These are phyloP conservation scores for Macaca nemestrina DNA, from an alignment of 2,113 vertebrate species.

Conservation along the genomic window DNA sequence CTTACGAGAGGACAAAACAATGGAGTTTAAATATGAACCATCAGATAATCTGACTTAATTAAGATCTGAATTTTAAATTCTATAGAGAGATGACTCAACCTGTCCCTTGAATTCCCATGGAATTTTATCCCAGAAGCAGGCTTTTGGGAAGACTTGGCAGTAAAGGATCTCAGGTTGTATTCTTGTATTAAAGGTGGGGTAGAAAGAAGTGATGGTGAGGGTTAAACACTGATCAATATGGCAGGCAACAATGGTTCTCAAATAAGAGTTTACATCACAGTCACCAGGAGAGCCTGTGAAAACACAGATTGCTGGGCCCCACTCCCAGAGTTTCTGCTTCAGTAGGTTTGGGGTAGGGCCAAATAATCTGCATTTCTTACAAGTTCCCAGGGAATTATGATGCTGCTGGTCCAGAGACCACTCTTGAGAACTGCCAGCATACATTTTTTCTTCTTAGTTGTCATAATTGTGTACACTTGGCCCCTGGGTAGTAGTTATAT, in stretches of 20 bases:
- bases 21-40: neutral
- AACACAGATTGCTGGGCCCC: neutral
- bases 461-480: neutral
- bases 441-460: neutral
- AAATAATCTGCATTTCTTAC: neutral
- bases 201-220: neutral
- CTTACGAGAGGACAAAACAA: neutral
- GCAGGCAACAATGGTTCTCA: neutral
- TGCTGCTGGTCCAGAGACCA: neutral
- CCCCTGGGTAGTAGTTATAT: neutral
- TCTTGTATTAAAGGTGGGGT: neutral
- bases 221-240: neutral
- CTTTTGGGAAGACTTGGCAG: neutral
- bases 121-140: neutral
- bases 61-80: neutral
- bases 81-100: neutral
- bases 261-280: neutral
- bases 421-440: neutral
- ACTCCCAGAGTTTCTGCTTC: neutral
- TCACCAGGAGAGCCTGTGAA: neutral
- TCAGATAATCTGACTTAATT: neutral
- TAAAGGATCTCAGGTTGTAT: neutral
- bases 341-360: neutral
- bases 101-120: neutral
- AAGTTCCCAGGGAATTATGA: neutral